Evolutionary conservation across 2,113 vertebrate genomes (phyloP).

Genomic region (Archocentrus centrarchus): DNA sequence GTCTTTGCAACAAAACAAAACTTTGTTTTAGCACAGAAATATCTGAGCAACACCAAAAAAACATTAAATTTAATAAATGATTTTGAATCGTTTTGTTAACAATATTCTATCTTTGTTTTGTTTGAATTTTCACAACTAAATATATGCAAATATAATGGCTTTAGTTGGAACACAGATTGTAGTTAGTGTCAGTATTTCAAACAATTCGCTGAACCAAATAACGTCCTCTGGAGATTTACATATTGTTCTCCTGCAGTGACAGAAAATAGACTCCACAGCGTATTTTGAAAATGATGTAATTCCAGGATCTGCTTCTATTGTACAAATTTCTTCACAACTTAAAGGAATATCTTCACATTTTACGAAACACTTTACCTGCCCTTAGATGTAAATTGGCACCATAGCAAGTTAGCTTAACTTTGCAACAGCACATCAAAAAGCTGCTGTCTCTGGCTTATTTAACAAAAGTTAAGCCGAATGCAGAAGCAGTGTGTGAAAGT

Average conservation of each 20-base stretch:
- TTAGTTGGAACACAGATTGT: background rate
- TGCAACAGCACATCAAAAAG: background rate
- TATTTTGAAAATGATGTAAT: conserved; percentile 7
- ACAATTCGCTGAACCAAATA: background rate
- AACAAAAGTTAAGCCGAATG: background rate
- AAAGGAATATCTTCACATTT: background rate
- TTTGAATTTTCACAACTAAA: background rate
- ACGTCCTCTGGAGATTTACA: background rate
- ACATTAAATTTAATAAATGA: background rate
- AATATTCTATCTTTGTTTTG: background rate
- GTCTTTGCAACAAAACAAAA: conserved; percentile 7
- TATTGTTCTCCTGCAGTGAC: background rate
- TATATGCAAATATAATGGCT: background rate
- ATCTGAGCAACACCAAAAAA: conserved; percentile 15
- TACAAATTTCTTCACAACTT: background rate
- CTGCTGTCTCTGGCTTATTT: background rate
- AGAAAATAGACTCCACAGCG: background rate
- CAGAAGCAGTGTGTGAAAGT: background rate
- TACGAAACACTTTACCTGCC: background rate
- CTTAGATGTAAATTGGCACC: background rate
- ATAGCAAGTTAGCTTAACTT: background rate
- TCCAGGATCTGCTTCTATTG: conserved; percentile 14
- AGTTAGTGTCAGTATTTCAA: background rate
- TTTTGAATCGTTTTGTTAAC: background rate
- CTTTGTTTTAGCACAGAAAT: background rate